A percentile compares a stretch with the other conserved stretches of the same genome.
phyloP scores from a whole-genome alignment of 2,797 vertebrate genomes.

The Selene dorsalis region DNA sequence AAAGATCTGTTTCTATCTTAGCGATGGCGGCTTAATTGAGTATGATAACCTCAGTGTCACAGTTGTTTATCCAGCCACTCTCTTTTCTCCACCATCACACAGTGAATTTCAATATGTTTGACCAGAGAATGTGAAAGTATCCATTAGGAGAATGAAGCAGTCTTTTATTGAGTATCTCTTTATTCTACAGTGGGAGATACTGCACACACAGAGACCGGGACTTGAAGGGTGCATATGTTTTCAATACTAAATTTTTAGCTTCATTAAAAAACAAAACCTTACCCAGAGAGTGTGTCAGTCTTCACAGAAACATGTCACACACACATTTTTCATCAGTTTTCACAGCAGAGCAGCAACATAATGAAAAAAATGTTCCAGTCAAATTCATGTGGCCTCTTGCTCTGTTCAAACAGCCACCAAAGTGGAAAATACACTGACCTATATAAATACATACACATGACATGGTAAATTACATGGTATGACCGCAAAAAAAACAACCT shows the following conservation, averaged over 20 bases:
- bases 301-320: too few relatives aligned
- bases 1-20: conserved; percentile 48
- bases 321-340: not conserved
- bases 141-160: conserved; percentile 3
- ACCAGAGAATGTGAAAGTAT: conserved; percentile 24
- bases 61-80: conserved; percentile 62
- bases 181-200: conserved; percentile 3
- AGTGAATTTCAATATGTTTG: conserved; percentile 54
- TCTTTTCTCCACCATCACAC: conserved; percentile 15
- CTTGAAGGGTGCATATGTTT: not conserved
- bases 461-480: too few relatives aligned
- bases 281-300: not conserved
- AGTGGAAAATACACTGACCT: not conserved
- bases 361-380: not conserved
- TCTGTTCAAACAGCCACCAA: not conserved
- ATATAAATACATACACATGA: too few relatives aligned
- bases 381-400: not conserved
- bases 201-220: conserved; percentile 7
- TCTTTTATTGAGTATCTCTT: conserved; percentile 13
- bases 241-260: not conserved
- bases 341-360: not conserved
- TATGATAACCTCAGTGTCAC: conserved; percentile 68
- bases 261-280: not conserved
- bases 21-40: conserved; percentile 63
- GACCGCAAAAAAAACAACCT: too few relatives aligned